phyloP scores from a whole-genome alignment of 2,888 invertebrate genomes.

The Diplolepis rosae region DNA sequence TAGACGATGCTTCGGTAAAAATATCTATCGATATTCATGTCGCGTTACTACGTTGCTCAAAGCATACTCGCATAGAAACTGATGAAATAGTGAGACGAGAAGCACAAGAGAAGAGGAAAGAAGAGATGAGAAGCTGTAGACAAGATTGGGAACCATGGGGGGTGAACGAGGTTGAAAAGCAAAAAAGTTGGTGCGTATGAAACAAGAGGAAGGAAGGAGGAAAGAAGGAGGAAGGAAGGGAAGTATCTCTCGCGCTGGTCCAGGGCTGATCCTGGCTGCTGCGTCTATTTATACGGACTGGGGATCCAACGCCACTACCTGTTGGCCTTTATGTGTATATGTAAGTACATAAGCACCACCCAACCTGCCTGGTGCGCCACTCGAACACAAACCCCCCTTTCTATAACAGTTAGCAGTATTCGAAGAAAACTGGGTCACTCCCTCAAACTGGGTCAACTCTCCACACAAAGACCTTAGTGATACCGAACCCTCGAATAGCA shows the following conservation, averaged over 20 bases:
- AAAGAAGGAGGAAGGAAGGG: slow-evolving; percentile 43
- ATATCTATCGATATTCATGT: neutral
- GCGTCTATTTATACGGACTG: slow-evolving; percentile 69
- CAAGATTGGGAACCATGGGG: slow-evolving; percentile 33
- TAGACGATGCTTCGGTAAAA: neutral
- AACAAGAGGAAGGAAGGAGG: slow-evolving; percentile 39
- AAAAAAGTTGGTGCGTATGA: slow-evolving; percentile 27
- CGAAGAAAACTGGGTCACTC: slow-evolving; percentile 61
- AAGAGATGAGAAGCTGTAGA: slow-evolving; percentile 21
- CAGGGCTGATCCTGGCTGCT: slow-evolving; percentile 66
- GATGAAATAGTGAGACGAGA: neutral
- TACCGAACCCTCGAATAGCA: slow-evolving; percentile 39
- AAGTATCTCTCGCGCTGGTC: slow-evolving; percentile 54
- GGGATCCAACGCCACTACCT: slow-evolving; percentile 65
- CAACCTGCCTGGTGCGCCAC: slow-evolving; percentile 43
- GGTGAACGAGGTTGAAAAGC: slow-evolving; percentile 35
- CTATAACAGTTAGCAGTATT: slow-evolving; percentile 42
- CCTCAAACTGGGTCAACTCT: slow-evolving; percentile 59
- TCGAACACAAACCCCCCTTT: slow-evolving; percentile 33
- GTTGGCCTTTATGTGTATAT: slow-evolving; percentile 58
- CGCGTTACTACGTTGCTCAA: neutral
- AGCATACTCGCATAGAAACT: neutral
- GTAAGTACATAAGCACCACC: slow-evolving; percentile 42
- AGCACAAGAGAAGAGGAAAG: slow-evolving; percentile 1
- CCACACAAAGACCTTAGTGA: slow-evolving; percentile 40